Evolutionary conservation across 2,888 invertebrate genomes (phyloP).

Genomic region (Callinectes sapidus): DNA sequence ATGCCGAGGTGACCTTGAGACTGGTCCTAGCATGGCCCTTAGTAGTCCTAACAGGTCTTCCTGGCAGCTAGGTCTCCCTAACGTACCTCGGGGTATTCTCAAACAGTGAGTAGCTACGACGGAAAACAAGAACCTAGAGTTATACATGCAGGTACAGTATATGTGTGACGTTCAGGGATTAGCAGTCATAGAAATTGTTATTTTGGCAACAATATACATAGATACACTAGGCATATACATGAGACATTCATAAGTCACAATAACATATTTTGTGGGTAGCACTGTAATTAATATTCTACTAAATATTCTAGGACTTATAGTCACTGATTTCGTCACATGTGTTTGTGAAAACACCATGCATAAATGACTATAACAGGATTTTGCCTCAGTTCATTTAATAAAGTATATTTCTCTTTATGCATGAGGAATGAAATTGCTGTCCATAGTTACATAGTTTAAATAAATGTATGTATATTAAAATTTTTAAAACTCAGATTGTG

Average conservation of each 20-base stretch:
- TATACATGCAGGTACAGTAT: conserved; percentile 67
- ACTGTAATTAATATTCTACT: conserved; percentile 7
- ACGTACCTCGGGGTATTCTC: conserved; percentile 70
- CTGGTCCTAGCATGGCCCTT: conserved; percentile 58
- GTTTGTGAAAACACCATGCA: conserved; percentile 62
- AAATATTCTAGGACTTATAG: conserved; percentile 48
- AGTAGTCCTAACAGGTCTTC: conserved; percentile 69
- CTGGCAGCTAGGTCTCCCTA: conserved; percentile 66
- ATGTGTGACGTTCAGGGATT: conserved; percentile 61
- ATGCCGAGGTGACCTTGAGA: conserved; percentile 63
- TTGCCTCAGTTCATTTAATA: background rate
- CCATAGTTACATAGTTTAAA: background rate
- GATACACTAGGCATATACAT: conserved; percentile 31
- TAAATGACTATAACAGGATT: conserved; percentile 48
- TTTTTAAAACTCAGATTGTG: background rate
- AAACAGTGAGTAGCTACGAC: conserved; percentile 71
- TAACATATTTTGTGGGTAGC: background rate
- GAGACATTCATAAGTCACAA: background rate
- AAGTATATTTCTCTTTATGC: conserved; percentile 11
- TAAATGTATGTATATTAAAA: conserved; percentile 22
- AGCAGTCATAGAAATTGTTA: conserved; percentile 54
- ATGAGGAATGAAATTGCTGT: background rate
- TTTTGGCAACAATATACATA: conserved; percentile 40
- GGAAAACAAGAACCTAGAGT: conserved; percentile 70
- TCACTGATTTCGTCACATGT: conserved; percentile 54